Percentiles rank a stretch among this genome's conserved stretches.
These are phyloP conservation scores for Agrilus biguttatus DNA, from an alignment of 2,888 invertebrate species.

Conservation along the genomic window DNA sequence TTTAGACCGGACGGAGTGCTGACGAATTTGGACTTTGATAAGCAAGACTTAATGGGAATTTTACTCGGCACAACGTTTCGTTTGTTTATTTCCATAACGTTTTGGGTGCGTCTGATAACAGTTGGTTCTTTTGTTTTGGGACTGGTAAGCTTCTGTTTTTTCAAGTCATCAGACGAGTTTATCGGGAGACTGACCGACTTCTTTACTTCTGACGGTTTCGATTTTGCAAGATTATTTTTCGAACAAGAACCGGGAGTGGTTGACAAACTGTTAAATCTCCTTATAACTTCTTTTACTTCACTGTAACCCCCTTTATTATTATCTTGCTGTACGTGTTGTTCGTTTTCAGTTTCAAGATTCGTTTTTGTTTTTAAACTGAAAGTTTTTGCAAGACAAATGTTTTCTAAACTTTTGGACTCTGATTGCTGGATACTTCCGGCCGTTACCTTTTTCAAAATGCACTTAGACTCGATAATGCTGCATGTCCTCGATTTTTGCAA, in stretches of 20 bases:
- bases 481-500: constrained; percentile 57
- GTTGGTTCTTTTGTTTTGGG: neutral
- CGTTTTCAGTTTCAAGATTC: neutral
- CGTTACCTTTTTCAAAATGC: constrained; percentile 44
- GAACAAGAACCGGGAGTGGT: constrained; percentile 4
- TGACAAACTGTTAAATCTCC: constrained; percentile 18
- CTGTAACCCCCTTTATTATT: neutral
- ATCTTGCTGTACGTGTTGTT: neutral
- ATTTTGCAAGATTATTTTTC: no score
- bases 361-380: neutral
- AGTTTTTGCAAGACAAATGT: neutral
- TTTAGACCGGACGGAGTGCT: constrained; percentile 32
- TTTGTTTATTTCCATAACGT: neutral
- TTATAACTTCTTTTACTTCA: constrained; percentile 22
- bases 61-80: constrained; percentile 14
- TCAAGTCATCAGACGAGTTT: no score
- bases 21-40: constrained; percentile 22
- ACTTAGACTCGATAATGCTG: constrained; percentile 53
- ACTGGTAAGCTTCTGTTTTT: neutral
- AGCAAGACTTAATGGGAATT: constrained; percentile 24
- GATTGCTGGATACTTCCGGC: constrained; percentile 1
- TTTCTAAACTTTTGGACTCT: constrained; percentile 6
- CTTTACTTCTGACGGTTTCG: no score
- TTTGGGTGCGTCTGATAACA: neutral
- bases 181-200: no score